These are phyloP conservation scores for Zaprionus obscuricornis DNA, from an alignment of 2,888 invertebrate genomes.

Conservation along the genomic window DNA sequence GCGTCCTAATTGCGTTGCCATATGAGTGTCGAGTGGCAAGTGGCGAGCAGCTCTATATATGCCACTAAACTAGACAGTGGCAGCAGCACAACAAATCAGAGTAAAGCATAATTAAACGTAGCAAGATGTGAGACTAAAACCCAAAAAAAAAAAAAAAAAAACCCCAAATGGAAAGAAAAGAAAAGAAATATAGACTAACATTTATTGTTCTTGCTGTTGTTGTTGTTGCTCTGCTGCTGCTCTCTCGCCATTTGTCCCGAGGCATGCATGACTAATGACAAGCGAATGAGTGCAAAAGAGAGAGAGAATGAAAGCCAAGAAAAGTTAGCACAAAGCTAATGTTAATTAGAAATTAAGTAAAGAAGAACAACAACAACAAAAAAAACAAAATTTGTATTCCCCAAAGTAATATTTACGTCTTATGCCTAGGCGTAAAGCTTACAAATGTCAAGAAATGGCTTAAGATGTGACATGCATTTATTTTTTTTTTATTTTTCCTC, in stretches of 20 bases:
- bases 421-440: background rate
- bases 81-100: conserved; percentile 46
- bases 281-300: conserved; percentile 2
- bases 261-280: conserved; percentile 56
- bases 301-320: background rate
- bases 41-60: too few relatives aligned
- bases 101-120: conserved; percentile 47
- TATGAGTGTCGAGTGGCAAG: conserved; percentile 38
- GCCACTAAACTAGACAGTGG: conserved; percentile 16
- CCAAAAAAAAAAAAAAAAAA: background rate
- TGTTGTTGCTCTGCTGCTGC: too few relatives aligned
- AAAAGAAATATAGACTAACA: too few relatives aligned
- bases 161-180: background rate
- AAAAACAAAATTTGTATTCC: too few relatives aligned
- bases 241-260: conserved; percentile 10
- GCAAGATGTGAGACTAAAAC: conserved; percentile 10
- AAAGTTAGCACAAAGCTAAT: conserved; percentile 44
- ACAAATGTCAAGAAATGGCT: conserved; percentile 2
- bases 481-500: too few relatives aligned
- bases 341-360: conserved; percentile 63
- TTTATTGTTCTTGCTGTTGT: too few relatives aligned
- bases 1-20: conserved; percentile 61
- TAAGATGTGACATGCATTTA: conserved; percentile 1
- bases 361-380: conserved; percentile 14
- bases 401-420: background rate